Percentiles rank a stretch among this genome's conserved stretches.
Conservation (phyloP, 2,888 invertebrate genomes). For the Campopleginae sp. region DNA sequence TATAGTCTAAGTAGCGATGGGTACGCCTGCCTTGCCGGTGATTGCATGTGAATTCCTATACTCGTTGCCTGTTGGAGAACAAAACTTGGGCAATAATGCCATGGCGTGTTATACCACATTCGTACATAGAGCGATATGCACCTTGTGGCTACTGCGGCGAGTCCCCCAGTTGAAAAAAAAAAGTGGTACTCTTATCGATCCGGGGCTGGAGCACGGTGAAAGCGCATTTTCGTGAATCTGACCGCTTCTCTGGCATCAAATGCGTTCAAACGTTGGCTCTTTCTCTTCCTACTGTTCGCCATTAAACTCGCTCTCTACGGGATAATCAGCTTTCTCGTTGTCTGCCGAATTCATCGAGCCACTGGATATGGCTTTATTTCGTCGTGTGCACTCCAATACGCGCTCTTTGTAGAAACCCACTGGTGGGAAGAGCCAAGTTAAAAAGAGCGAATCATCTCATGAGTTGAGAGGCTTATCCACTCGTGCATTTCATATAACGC, state of each 20-base stretch:
- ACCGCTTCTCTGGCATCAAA: conserved; percentile 48
- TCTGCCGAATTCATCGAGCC: conserved; percentile 57
- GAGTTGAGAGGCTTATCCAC: conserved; percentile 57
- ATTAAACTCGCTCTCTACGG: conserved; percentile 53
- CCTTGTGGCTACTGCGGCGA: not conserved
- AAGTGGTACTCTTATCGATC: conserved; percentile 61
- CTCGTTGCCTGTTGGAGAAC: conserved; percentile 35
- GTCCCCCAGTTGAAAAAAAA: conserved; percentile 45
- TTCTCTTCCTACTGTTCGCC: conserved; percentile 49
- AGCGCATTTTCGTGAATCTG: conserved; percentile 23
- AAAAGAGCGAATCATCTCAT: conserved; percentile 31
- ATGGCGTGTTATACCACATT: conserved; percentile 20
- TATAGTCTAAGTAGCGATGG: conserved; percentile 29
- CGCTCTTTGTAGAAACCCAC: conserved; percentile 37
- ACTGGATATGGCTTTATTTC: conserved; percentile 49
- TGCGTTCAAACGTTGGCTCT: conserved; percentile 52
- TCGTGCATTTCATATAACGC: conserved; percentile 66
- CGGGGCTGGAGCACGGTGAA: conserved; percentile 27
- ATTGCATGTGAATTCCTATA: conserved; percentile 46
- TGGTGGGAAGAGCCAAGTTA: conserved; percentile 10
- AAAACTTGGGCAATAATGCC: conserved; percentile 58
- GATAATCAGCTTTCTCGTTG: conserved; percentile 64
- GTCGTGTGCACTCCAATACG: conserved; percentile 43
- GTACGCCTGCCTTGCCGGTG: conserved; percentile 31
- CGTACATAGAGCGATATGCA: not conserved